Evolutionary conservation across 2,113 vertebrate genomes (phyloP), one percentile per base, ranked within the genome.

Genomic region (Brachypteracias leptosomus): DNA sequence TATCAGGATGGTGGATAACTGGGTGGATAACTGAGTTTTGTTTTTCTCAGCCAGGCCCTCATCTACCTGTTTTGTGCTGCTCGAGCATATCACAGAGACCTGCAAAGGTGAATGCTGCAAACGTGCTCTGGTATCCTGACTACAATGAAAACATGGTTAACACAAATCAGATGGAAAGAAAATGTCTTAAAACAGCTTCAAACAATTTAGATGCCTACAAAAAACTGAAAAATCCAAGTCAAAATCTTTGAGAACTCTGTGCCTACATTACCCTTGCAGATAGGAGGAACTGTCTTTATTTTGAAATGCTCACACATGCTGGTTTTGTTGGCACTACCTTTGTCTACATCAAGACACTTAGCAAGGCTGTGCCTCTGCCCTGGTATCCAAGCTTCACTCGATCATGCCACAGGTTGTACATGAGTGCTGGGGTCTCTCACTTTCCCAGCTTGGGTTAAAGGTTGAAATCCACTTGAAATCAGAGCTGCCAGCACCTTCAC

Each of bases 331-430:
- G 8, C n/a, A 7, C 5, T 21, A 11, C 35, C 31, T 16, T 40
- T 31, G 36, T 13, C 16, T 35, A 28, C 44, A 68, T 1, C 0
- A 0, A 82, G 31, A 76, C n/a, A 49, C 26, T 16, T 13, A 22
- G 10, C 18, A 47, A 18, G 28, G n/a, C n/a, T 76, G 42, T 47
- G 40, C 26, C 57, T 61, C 58, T 80, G 58, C 49, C 36, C n/a
- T 12, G n/a, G 12, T 7, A n/a, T 9, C 68, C 66, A 63, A 44
- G 3, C 25, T 66, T 40, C 35, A 31, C 20, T 33, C 17, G 9
- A 7, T 46, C 19, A 10, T 17, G 19, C 4, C 61, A n/a, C n/a
- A 44, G 24, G 5, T 2, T 71, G 33, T 20, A 2, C 9, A 25
- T 5, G 7, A 62, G 13, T 1, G 0, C 11, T 40, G 33, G 16